Base-by-base conservation (phyloP, 1,140 invertebrate species). In the Eupristina koningsbergeri region DNA sequence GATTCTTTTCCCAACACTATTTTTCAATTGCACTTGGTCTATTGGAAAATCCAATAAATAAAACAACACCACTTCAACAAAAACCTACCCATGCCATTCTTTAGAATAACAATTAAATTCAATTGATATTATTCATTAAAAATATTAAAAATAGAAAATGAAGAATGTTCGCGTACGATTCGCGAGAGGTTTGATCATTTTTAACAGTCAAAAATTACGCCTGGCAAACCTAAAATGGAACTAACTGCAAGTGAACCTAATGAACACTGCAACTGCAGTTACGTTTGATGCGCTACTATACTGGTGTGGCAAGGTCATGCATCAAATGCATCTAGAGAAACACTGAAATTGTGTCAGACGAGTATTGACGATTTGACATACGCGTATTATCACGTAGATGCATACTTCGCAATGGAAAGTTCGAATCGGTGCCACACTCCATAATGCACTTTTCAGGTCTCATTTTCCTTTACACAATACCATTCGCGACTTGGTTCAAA, bases 211-310 rank as follows among this genome's bases (percentile, higher is more conserved):
- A 47, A 13, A 41, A 15, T 17, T 50, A 45, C 13, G 26, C 17
- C 45, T n/a, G 39, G 3, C 1, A 71, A 76, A 29, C 39, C 45
- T 73, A 17, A 84, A 84, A 79, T 84, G 77, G 78, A 63, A 85
- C 80, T 81, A 85, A n/a, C n/a, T n/a, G n/a, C n/a, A n/a, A n/a
- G n/a, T n/a, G n/a, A n/a, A n/a, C n/a, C n/a, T 81, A 29, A 71
- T 64, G 6, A 81, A 61, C 50, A n/a, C 29, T 67, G 19, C 39
- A 31, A 39, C 11, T 50, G 7, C 29, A 22, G 22, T n/a, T 74
- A 61, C 34, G 58, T 81, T 77, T 81, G 79, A 81, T 85, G 31
- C 53, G n/a, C 71, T 39, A 61, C 47, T 29, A 81, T 81, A 84
- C 64, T 63, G 64, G 64, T 61, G n/a, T 9, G 31, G 63, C 80